Base-by-base conservation (phyloP, 1,140 invertebrate species). In the Lepidurus apus region DNA sequence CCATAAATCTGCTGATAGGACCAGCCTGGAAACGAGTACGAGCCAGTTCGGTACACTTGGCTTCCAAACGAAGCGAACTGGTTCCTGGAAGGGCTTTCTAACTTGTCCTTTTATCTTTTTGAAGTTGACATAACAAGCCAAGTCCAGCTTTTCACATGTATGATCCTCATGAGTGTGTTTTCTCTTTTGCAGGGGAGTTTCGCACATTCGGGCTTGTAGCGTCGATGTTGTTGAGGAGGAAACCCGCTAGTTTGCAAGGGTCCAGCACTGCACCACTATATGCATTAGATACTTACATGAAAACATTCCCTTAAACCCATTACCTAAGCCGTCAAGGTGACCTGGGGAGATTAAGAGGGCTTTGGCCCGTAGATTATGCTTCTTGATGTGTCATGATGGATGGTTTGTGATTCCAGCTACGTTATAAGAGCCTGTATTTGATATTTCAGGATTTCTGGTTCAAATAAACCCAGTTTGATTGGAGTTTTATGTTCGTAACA, bases 1-100 rank as follows among this genome's bases (percentile, higher is more conserved):
- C 9, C 53, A 65, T 65, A 65, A 65, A 65, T 65, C 53, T 65
- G 53, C 53, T 65, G 53, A 65, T 65, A 65, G 17, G 53, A 65
- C 53, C 53, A n/a, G 53, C 0, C 53, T 65, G 53, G 34, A 65
- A 65, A 65, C 53, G 53, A 65, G 53, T 65, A 21, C 53, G 13
- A 65, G 53, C 53, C 13, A 65, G 53, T 65, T 65, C 21, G 34
- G 2, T 34, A 34, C 34, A 34, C 34, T 34, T 34, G 34, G 53
- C 13, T 17, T 13, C 17, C 13, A 65, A 65, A 65, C 17, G 53
- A 13, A n/a, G 53, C 21, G 53, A 65, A 65, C 53, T 65, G 53
- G 53, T 65, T 65, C 3, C 21, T 65, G 3, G 47, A 34, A 34
- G 34, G 34, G 34, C 34, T 34, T 34, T 34, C 34, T 34, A 34